Evolutionary conservation across 2,888 invertebrate genomes (phyloP).

Genomic region (Drosophila prolongata): DNA sequence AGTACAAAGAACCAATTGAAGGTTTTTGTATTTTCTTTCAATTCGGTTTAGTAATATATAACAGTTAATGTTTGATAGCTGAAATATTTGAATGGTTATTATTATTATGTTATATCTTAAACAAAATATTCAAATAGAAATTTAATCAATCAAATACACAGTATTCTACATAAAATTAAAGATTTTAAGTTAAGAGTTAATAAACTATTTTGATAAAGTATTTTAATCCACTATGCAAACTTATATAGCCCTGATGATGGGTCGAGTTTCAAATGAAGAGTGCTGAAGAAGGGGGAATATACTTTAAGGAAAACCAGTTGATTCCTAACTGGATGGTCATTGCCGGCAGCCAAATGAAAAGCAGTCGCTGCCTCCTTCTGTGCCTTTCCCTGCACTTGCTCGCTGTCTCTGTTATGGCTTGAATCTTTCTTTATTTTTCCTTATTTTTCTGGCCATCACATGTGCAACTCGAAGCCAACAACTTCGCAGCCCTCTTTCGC

Average conservation of each 20-base stretch:
- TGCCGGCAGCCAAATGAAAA: slow-evolving; percentile 67
- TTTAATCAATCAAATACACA: no score
- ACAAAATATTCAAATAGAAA: no score
- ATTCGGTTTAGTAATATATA: no score
- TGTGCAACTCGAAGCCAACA: slow-evolving; percentile 31
- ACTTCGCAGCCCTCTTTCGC: slow-evolving; percentile 17
- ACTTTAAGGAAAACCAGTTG: slow-evolving; percentile 68
- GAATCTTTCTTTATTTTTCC: slow-evolving; percentile 39
- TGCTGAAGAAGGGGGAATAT: not conserved
- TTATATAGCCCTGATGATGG: not conserved
- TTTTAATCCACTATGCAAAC: not conserved
- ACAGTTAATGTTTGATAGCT: no score
- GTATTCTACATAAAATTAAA: no score
- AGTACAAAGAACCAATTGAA: no score
- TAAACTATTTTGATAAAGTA: no score
- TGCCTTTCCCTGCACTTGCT: slow-evolving; percentile 36
- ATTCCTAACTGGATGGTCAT: slow-evolving; percentile 50
- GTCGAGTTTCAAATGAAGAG: not conserved
- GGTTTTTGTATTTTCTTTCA: no score
- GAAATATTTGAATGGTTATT: no score
- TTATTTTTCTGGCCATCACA: slow-evolving; percentile 51
- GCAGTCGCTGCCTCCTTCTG: slow-evolving; percentile 42
- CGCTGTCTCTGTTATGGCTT: slow-evolving; percentile 35
- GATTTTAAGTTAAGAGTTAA: no score
- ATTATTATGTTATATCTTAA: no score